A percentile compares a stretch with the other conserved stretches of the same genome.
Conservation (phyloP, 2,113 vertebrate genomes). For the Ammodytes dubius region DNA sequence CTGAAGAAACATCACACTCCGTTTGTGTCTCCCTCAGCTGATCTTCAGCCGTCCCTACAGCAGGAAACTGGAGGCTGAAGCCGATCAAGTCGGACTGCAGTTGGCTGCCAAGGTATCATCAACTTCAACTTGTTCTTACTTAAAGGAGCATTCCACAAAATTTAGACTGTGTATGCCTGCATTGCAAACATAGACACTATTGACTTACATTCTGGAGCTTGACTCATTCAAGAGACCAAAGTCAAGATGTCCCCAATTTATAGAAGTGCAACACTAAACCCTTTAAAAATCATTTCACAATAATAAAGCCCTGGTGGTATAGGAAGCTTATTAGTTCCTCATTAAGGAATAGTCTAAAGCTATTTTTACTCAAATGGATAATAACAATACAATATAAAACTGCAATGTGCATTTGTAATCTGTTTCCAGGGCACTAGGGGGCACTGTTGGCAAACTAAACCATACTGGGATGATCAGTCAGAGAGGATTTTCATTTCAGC, state of each 20-base stretch:
- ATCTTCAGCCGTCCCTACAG: conserved; percentile 92
- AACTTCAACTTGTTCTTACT: conserved; percentile 8
- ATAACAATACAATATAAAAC: neutral
- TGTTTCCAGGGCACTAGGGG: conserved; percentile 57
- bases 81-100: conserved; percentile 92
- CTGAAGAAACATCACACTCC: neutral
- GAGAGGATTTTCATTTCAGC: conserved; percentile 1
- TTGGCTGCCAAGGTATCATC: conserved; percentile 92
- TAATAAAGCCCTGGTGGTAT: neutral
- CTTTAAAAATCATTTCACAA: neutral
- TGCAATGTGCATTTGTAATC: conserved; percentile 1
- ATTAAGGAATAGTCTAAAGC: neutral
- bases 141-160: neutral
- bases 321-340: neutral
- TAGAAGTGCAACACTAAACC: neutral
- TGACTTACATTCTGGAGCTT: neutral
- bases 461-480: neutral
- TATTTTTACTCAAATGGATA: neutral
- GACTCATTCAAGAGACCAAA: neutral
- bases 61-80: conserved; percentile 93
- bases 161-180: neutral
- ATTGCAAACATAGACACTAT: neutral
- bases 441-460: conserved; percentile 68
- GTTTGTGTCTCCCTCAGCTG: conserved; percentile 81
- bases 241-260: neutral